Base-by-base conservation (phyloP, 2,797 vertebrate genomes). In the Clarias laeviceps region DNA sequence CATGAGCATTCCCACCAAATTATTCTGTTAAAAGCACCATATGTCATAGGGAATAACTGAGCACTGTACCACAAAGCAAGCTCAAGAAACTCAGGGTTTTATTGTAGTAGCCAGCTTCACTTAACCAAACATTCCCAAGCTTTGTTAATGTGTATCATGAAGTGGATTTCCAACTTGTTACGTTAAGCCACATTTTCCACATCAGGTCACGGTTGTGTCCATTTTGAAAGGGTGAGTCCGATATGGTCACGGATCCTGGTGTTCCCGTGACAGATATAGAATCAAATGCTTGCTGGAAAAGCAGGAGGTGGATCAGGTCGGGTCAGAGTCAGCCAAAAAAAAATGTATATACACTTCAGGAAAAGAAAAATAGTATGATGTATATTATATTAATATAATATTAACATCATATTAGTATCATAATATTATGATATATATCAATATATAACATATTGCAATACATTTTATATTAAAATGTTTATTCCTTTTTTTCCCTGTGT, bases 1-100 rank as follows among this genome's bases (percentile, higher is more conserved):
- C 92, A 92, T 94, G 91, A 95, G 94, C 93, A 92, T 94, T 94
- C 92, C 91, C 93, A 93, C 90, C 90, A 91, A 94, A 94, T 94
- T 91, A 94, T 94, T 94, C 86, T 90, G 89, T 92, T 90, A 93
- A 92, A 93, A 74, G 86, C 91, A 92, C 92, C 93, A 94, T 94
- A 90, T 94, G 93, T 88, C 86, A 88, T 83, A 74, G 87, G 56
- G 68, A 74, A 74, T n/a, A 15, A n/a, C 72, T 74, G 6, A 54
- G 50, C n/a, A 50, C n/a, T 56, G n/a, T 56, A 56, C 50, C 45
- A 29, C 45, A 56, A 74, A 74, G n/a, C 45, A 29, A 29, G 15
- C 45, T 29, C 37, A 45, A 50, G 12, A 50, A 27, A 73, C 70
- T 50, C 7, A 14, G 5, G 45, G 24, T 45, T 32, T 45, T 24